phyloP scores from a whole-genome alignment of 64 coral and sea anemone genomes.

The Astreopora myriophthalma region DNA sequence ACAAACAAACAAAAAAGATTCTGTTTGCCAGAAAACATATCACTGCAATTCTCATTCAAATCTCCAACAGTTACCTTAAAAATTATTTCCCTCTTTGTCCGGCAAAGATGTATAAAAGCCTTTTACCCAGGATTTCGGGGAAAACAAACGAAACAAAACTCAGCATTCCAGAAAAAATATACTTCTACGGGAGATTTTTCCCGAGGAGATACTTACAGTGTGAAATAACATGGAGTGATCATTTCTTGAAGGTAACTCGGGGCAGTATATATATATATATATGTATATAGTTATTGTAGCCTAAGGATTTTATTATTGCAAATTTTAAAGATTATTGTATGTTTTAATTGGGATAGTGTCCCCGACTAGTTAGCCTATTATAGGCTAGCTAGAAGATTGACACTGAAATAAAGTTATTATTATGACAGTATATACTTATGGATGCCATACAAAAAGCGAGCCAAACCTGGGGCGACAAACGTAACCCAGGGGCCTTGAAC shows the following conservation, averaged over 20 bases:
- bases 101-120: constrained; percentile 96
- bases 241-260: constrained; percentile 88
- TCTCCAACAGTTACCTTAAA: constrained; percentile 65
- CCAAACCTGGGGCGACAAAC: no score
- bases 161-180: neutral
- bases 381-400: no score
- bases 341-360: no score
- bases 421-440: no score
- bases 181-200: neutral
- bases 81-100: constrained; percentile 97
- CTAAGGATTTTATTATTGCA: no score
- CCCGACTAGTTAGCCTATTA: no score
- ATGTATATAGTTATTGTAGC: no score
- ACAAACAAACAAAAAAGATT: neutral
- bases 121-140: constrained; percentile 67
- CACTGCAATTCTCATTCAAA: neutral
- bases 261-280: no score
- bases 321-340: no score
- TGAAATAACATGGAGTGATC: constrained; percentile 98
- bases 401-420: no score
- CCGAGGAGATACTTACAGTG: constrained; percentile 55
- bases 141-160: neutral
- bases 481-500: no score
- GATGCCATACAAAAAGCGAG: no score
- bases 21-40: neutral